Base-by-base conservation (phyloP, 92 coral and sea anemone species). In the Paragorgia papillata region DNA sequence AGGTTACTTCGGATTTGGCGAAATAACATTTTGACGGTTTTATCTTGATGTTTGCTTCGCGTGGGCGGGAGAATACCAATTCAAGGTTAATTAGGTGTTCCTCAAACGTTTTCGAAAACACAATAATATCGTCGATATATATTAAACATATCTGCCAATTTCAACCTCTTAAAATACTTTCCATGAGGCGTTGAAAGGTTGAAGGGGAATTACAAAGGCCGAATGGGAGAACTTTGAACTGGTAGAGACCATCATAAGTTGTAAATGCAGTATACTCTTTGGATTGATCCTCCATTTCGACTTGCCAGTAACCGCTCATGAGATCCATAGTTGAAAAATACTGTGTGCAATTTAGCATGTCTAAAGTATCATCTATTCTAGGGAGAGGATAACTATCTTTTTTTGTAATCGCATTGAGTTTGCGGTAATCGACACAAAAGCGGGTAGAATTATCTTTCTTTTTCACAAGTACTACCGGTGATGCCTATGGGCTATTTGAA, bases 401-500 rank as follows among this genome's bases (percentile, higher is more conserved):
- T 59, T 57, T 75, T 17, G 86, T 82, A 1, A 82, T 66, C 1
- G 62, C 55, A 39, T 85, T 85, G 10, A 85, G 41, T 20, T 74
- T 56, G 1, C 86, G 83, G 69, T 74, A 85, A 35, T 81, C 89
- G 10, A 85, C 85, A 22, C 66, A 64, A 57, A 85, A 83, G 1
- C 90, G 49, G 31, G 74, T 84, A 14, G 82, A 59, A 30, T 76
- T 68, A 26, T 83, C 82, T 37, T 89, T 89, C 50, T 82, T 89
- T 60, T 83, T 82, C 0, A 89, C 94, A 15, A 89, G 56, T 2
- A 89, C 74, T 1, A 83, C 81, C 0, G 90, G 93, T 0, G 82
- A 57, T 10, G 87, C 49, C 93, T 90, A 86, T 26, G 86, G 88
- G 31, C 83, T 69, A 20, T 69, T 73, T 28, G 88, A 82, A 9